phyloP scores from a whole-genome alignment of 2,797 vertebrate species.

The Schizopygopsis pylzovi region DNA sequence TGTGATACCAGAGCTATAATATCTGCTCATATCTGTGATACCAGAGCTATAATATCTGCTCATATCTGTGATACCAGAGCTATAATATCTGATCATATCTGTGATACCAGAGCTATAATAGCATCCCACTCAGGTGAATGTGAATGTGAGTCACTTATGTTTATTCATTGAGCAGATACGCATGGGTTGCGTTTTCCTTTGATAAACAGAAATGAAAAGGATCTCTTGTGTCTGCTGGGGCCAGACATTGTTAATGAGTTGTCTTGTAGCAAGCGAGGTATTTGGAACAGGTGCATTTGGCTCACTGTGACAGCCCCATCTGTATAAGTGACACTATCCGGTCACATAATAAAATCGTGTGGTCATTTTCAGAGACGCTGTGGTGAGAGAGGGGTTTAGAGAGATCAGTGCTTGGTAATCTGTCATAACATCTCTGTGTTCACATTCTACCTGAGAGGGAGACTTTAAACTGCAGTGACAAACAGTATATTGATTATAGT shows the following conservation, averaged over 20 bases:
- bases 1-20: constrained; percentile 30
- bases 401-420: constrained; percentile 47
- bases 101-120: background rate
- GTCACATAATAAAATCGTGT: background rate
- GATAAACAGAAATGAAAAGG: constrained; percentile 74
- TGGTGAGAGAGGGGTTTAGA: constrained; percentile 25
- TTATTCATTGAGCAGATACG: constrained; percentile 64
- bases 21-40: constrained; percentile 10
- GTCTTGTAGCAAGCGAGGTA: constrained; percentile 54
- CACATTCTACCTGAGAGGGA: background rate
- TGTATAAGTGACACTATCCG: constrained; percentile 12
- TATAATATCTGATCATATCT: constrained; percentile 18
- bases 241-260: constrained; percentile 57
- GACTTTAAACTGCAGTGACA: constrained; percentile 3
- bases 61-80: constrained; percentile 27
- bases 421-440: constrained; percentile 29
- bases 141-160: constrained; percentile 62
- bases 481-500: background rate
- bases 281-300: constrained; percentile 42
- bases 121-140: constrained; percentile 53
- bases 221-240: constrained; percentile 71
- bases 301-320: constrained; percentile 22
- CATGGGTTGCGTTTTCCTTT: constrained; percentile 72
- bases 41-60: constrained; percentile 21
- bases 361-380: constrained; percentile 28